Conservation (phyloP, 1,140 invertebrate genomes). For the Bombus terrestris region DNA sequence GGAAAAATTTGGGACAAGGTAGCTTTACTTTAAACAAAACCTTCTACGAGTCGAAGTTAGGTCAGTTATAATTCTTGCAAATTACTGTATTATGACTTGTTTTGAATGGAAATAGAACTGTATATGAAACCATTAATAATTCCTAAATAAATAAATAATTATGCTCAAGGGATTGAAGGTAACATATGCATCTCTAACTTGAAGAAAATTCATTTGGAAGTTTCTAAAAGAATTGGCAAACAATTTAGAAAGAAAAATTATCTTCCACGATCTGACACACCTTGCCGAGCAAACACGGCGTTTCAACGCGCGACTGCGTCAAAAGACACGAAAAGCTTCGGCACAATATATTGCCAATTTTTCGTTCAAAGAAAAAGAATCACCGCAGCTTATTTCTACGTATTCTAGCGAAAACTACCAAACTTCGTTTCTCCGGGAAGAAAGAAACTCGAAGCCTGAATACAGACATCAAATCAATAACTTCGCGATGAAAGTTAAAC, state of each 20-base stretch:
- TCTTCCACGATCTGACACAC: background rate
- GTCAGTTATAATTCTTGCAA: too few species aligned
- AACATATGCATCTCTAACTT: too few species aligned
- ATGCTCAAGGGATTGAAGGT: too few species aligned
- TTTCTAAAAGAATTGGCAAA: background rate
- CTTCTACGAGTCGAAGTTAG: too few species aligned
- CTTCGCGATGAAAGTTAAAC: background rate
- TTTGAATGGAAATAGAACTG: too few species aligned
- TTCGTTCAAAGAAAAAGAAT: background rate
- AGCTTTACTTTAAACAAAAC: too few species aligned
- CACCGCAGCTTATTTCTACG: background rate
- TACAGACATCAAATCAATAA: background rate
- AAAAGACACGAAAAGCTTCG: background rate
- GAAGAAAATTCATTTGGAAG: background rate
- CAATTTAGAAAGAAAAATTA: background rate
- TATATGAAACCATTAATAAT: too few species aligned
- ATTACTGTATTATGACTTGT: too few species aligned
- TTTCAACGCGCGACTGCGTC: background rate
- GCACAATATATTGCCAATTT: too few species aligned
- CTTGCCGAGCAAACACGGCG: background rate
- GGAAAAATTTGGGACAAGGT: background rate
- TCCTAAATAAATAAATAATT: too few species aligned
- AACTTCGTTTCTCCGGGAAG: background rate
- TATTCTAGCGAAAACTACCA: background rate
- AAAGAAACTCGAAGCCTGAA: background rate